Conservation (phyloP, 2,113 vertebrate species). For the Neolamprologus longior region DNA sequence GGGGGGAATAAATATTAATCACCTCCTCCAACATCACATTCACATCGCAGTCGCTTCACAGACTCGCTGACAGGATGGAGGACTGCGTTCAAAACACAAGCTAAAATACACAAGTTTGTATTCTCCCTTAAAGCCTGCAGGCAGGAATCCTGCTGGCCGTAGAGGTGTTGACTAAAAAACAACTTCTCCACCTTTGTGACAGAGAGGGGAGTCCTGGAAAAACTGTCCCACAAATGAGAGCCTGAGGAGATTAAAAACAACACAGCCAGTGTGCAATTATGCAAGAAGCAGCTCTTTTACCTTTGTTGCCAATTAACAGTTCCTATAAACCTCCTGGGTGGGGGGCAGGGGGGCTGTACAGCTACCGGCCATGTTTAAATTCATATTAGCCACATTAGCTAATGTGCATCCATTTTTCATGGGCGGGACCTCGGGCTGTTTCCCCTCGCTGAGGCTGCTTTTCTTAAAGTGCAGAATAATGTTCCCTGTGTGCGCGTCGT, state of each 20-base stretch:
- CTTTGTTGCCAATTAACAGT: not conserved
- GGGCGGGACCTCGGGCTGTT: not conserved
- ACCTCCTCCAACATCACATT: not conserved
- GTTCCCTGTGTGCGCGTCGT: not conserved
- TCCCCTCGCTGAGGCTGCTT: not conserved
- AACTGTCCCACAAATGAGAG: not conserved
- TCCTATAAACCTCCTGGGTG: not conserved
- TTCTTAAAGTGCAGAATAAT: not conserved
- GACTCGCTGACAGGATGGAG: not conserved
- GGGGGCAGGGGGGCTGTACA: not conserved
- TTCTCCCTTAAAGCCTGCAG: not conserved
- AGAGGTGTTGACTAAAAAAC: accelerated
- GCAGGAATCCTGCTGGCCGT: not conserved
- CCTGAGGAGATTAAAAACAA: not conserved
- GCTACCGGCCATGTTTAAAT: slow-evolving; percentile 18
- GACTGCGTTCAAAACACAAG: not conserved
- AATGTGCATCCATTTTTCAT: slow-evolving; percentile 25
- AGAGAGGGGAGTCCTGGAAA: not conserved
- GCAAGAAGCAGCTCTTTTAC: not conserved
- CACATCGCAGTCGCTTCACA: not conserved
- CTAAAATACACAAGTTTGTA: not conserved
- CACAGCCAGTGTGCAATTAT: not conserved
- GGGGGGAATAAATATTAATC: not conserved
- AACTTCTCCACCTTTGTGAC: not conserved
- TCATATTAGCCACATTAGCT: slow-evolving; percentile 25